Conservation (phyloP, 2,888 invertebrate species). For the Leptopilina myrica region DNA sequence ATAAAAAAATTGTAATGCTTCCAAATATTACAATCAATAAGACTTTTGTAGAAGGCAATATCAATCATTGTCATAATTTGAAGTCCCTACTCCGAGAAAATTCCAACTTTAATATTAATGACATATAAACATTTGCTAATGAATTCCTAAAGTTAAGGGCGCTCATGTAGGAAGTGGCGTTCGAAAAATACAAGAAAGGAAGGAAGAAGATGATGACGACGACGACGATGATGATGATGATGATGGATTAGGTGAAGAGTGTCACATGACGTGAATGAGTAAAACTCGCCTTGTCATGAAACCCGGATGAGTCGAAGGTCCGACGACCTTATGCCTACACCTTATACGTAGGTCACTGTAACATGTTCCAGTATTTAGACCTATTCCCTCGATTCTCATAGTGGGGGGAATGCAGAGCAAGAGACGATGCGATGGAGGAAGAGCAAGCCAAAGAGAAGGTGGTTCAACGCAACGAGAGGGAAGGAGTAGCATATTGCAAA, state of each 20-base stretch:
- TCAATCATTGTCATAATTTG: no score
- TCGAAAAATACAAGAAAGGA: background rate
- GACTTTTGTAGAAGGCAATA: no score
- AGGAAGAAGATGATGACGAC: background rate
- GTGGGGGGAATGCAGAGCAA: slow-evolving; percentile 44
- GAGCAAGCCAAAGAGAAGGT: slow-evolving; percentile 48
- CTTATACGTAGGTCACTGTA: slow-evolving; percentile 38
- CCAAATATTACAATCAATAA: no score
- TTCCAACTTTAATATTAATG: no score
- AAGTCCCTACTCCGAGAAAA: no score
- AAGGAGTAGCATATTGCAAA: slow-evolving; percentile 59
- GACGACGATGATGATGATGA: background rate
- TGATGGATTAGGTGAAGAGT: slow-evolving; percentile 1
- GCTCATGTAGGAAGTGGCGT: no score
- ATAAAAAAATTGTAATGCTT: no score
- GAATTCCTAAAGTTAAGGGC: no score
- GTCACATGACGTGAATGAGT: slow-evolving; percentile 20
- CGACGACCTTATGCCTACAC: slow-evolving; percentile 29
- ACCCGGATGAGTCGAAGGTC: slow-evolving; percentile 38
- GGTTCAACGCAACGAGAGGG: slow-evolving; percentile 56
- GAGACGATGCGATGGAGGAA: slow-evolving; percentile 50
- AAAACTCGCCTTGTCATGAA: slow-evolving; percentile 31
- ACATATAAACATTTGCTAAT: no score
- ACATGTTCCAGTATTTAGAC: slow-evolving; percentile 33
- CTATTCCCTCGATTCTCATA: slow-evolving; percentile 21